Conservation (phyloP, 2,797 vertebrate genomes). For the Phoeniculus purpureus region DNA sequence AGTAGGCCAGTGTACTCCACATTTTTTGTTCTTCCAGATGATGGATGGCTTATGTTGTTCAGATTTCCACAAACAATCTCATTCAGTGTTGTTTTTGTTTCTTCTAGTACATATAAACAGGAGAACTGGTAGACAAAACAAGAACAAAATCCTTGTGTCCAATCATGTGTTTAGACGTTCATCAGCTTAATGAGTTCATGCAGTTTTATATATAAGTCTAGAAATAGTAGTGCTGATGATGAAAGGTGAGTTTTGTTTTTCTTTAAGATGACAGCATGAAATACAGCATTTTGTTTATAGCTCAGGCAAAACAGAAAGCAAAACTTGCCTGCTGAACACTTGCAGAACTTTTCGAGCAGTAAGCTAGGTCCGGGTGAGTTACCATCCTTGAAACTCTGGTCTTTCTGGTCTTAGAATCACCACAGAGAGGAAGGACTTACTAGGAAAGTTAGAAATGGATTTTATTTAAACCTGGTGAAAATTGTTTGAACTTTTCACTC, state of each 20-base stretch:
- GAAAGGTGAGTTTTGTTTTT: constrained; percentile 38
- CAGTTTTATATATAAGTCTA: constrained; percentile 72
- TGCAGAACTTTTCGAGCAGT: constrained; percentile 65
- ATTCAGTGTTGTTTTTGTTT: constrained; percentile 67
- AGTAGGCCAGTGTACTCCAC: constrained; percentile 82
- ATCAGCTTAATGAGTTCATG: constrained; percentile 78
- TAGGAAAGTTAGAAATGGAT: constrained; percentile 74
- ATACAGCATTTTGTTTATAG: constrained; percentile 68
- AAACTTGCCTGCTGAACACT: constrained; percentile 62
- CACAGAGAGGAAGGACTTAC: constrained; percentile 56
- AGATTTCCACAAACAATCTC: constrained; percentile 70
- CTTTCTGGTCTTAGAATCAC: constrained; percentile 47
- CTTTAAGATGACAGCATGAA: constrained; percentile 70
- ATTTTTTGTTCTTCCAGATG: constrained; percentile 67
- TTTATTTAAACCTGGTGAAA: constrained; percentile 77
- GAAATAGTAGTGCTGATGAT: constrained; percentile 74
- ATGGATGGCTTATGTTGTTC: constrained; percentile 67
- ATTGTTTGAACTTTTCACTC: constrained; percentile 74
- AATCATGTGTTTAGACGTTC: constrained; percentile 70
- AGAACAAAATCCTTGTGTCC: constrained; percentile 76
- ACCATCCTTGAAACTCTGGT: constrained; percentile 55
- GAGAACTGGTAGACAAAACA: constrained; percentile 77
- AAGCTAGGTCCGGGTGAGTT: constrained; percentile 38
- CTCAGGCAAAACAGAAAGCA: constrained; percentile 71
- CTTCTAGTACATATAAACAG: constrained; percentile 75